Base-by-base conservation (phyloP, 2,888 invertebrate genomes). In the Tipula vernalis region DNA sequence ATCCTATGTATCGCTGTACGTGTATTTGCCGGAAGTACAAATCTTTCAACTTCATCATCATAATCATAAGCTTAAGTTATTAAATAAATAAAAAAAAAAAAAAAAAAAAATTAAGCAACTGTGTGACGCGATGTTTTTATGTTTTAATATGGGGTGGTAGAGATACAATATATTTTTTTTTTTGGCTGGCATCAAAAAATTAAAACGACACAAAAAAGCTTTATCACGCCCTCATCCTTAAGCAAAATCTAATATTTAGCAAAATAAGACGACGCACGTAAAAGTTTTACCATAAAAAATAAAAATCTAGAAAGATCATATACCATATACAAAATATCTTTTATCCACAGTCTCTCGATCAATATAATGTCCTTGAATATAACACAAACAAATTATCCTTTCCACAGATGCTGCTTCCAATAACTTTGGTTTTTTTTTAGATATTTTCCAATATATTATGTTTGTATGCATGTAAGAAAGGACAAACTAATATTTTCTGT, bases 11-110 rank as follows among this genome's bases (percentile, higher is more conserved):
- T 71, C 28, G 28, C 28, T 18, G 71, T 71, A 71, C 71, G 71
- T 71, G 71, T 71, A 71, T 71, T 71, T 71, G 71, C 71, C 71
- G 71, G 71, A 71, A 71, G 71, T 71, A 71, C 71, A 71, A 71
- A 71, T 71, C 71, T 71, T 71, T 71, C 71, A 71, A 71, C 71
- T 71, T 71, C 71, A 71, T 71, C 71, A 71, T 28, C 71, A 28
- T 71, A 71, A 71, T 71, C 71, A 71, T 28, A 71, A n/a, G 71
- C 71, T 71, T 71, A 71, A 71, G 71, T 71, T 71, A 71, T 71
- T 39, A 57, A 57, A 15, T 10, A 6, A 42, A 42, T 10, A 10
- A 42, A 5, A 42, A 3, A 47, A 47, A 47, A 47, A 51, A 51
- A 44, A 39, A 39, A 39, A 39, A 39, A 39, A 39, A 39, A 39